A percentile compares a stretch with the other conserved stretches of the same genome.
Evolutionary conservation across 2,797 vertebrate genomes (phyloP).

Genomic region (Acanthis flammea): DNA sequence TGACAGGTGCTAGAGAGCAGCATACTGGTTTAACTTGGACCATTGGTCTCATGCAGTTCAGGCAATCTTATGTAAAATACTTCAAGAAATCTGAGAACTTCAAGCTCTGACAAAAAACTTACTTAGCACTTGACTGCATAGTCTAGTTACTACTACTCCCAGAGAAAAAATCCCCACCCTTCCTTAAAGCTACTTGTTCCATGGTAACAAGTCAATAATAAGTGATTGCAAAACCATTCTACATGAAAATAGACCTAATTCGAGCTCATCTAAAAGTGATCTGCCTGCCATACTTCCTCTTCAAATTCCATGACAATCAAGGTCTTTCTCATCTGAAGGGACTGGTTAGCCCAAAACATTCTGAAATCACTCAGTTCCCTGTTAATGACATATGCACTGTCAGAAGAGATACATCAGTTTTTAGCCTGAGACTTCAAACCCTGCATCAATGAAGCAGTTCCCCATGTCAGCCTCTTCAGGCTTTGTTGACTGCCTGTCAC

Average conservation of each 20-base stretch:
- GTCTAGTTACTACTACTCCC: background rate
- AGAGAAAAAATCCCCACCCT: background rate
- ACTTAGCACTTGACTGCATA: background rate
- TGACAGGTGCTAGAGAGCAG: background rate
- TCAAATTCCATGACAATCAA: background rate
- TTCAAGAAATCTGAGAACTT: background rate
- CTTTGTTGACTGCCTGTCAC: background rate
- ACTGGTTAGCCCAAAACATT: background rate
- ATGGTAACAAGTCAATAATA: background rate
- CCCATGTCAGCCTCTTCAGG: background rate
- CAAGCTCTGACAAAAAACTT: background rate
- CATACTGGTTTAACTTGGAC: background rate
- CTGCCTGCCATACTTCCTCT: background rate
- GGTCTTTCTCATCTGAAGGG: background rate
- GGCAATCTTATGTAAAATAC: background rate
- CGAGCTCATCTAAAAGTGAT: background rate
- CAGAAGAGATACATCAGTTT: conserved; percentile 26
- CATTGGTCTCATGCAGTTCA: background rate
- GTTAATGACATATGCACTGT: conserved; percentile 9
- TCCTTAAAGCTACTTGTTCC: background rate
- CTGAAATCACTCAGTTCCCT: background rate
- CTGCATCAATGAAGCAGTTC: background rate
- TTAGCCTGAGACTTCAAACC: conserved; percentile 1
- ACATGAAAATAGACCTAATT: background rate
- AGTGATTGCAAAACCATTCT: background rate